Percentiles rank a stretch among this genome's conserved stretches.
These are phyloP conservation scores for Noctua comes DNA, from an alignment of 2,888 invertebrate species.

Conservation along the genomic window DNA sequence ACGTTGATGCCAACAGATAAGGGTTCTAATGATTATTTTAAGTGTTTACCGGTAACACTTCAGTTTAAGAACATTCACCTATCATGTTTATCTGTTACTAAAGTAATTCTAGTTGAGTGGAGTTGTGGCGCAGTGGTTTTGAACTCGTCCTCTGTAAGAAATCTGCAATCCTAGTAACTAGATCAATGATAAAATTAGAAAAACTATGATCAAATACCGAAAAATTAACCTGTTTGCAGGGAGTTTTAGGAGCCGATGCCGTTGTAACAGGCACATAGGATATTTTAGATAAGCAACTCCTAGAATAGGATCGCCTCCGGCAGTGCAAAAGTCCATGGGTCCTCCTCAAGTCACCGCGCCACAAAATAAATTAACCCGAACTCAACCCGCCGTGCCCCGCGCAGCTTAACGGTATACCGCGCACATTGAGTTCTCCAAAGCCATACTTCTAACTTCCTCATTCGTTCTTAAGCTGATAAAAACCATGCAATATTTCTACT, in stretches of 20 bases:
- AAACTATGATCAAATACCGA: neutral
- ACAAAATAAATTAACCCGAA: neutral
- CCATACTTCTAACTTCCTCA: neutral
- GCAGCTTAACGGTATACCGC: neutral
- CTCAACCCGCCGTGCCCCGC: neutral
- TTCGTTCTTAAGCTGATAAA: constrained; percentile 1
- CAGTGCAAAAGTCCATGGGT: neutral
- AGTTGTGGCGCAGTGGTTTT: neutral
- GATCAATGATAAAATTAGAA: neutral
- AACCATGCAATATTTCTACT: neutral
- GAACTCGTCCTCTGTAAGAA: neutral
- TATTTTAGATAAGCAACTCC: neutral
- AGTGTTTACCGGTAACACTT: constrained; percentile 14
- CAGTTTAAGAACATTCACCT: neutral
- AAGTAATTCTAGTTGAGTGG: neutral
- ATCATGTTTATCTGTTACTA: neutral
- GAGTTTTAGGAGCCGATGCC: neutral
- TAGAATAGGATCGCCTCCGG: neutral
- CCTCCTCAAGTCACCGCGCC: neutral
- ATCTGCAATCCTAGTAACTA: neutral
- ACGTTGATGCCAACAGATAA: neutral
- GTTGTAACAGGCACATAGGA: neutral
- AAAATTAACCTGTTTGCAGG: neutral
- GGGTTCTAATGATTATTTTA: neutral
- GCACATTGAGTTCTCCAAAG: neutral